Conservation (phyloP, 2,797 vertebrate species). For the Adelosebastes latens region DNA sequence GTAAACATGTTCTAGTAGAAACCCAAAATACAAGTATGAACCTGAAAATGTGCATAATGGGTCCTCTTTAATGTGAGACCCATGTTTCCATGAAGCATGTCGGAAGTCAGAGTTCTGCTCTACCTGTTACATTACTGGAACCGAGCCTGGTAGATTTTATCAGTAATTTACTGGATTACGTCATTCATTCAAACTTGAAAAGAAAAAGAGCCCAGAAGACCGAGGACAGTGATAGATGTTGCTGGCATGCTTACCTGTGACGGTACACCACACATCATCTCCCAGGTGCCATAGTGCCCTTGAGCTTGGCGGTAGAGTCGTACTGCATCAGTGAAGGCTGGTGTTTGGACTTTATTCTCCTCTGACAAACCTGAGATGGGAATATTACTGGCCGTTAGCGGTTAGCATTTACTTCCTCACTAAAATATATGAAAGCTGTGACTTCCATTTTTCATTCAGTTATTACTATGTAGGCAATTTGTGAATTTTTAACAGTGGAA, state of each 20-base stretch:
- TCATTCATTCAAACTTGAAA: background rate
- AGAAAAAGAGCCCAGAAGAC: background rate
- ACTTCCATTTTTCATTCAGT: background rate
- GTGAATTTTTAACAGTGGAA: too few species aligned
- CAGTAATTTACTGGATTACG: background rate
- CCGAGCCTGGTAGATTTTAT: background rate
- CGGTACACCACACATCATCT: constrained; percentile 93
- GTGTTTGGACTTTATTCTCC: constrained; percentile 90
- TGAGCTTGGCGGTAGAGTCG: constrained; percentile 91
- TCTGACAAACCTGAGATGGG: constrained; percentile 87
- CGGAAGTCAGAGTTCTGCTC: background rate
- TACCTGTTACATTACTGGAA: too few species aligned
- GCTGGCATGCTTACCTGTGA: constrained; percentile 85
- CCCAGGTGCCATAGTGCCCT: constrained; percentile 94
- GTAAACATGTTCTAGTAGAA: too few species aligned
- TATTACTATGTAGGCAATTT: background rate
- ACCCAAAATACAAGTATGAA: too few species aligned
- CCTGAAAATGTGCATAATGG: too few species aligned
- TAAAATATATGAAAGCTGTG: background rate
- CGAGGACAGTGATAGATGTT: background rate
- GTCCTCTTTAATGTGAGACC: background rate
- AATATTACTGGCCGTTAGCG: background rate
- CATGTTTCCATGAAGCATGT: background rate
- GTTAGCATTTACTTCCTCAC: background rate
- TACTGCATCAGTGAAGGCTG: constrained; percentile 91